A percentile compares a stretch with the other conserved stretches of the same genome.
phyloP scores from a whole-genome alignment of 2,113 vertebrate species.

The Pelecanus crispus region DNA sequence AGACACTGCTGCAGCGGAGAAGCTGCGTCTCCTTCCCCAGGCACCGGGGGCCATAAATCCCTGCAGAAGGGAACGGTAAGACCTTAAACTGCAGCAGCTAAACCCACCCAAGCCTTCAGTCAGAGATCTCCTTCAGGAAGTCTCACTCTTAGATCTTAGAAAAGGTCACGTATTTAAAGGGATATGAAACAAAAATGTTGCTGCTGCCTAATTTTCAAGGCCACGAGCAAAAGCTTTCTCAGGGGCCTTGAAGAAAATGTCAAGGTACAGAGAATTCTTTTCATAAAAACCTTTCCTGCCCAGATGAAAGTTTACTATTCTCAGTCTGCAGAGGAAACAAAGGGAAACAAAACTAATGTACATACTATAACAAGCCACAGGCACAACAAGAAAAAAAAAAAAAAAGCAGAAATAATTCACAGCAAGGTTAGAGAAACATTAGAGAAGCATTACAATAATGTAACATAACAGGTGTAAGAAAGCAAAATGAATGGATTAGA shows the following conservation, averaged over 20 bases:
- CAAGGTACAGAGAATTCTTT: neutral
- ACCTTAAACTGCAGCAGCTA: neutral
- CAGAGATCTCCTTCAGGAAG: neutral
- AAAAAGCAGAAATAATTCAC: neutral
- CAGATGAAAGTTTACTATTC: neutral
- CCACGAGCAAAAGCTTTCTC: neutral
- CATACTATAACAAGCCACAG: neutral
- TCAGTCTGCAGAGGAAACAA: neutral
- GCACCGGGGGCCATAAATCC: neutral
- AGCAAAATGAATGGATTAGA: neutral
- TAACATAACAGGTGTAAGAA: neutral
- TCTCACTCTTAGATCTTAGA: neutral
- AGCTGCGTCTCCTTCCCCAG: neutral
- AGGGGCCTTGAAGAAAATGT: neutral
- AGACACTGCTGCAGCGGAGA: neutral
- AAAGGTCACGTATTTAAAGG: constrained; percentile 6
- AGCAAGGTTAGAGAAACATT: neutral
- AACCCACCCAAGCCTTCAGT: neutral
- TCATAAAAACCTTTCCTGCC: neutral
- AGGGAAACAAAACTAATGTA: neutral
- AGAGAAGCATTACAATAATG: neutral
- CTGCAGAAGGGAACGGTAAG: neutral
- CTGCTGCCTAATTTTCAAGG: neutral
- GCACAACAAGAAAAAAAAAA: neutral
- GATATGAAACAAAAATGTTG: neutral